Conservation (phyloP, 1,140 invertebrate species). For the Drosophila dunni region DNA sequence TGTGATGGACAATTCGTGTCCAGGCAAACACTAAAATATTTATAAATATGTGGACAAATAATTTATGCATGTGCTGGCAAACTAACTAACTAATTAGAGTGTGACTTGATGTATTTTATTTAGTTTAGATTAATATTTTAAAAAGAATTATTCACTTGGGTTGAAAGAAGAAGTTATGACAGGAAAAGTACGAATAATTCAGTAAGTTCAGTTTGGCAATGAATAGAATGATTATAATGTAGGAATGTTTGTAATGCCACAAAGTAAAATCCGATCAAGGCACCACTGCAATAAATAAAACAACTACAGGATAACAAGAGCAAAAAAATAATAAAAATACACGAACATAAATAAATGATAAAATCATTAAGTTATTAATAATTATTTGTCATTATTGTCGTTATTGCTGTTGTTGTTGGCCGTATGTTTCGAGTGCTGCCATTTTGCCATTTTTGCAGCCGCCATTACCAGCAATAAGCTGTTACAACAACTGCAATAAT, state of each 20-base stretch:
- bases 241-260: constrained; percentile 63
- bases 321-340: constrained; percentile 51
- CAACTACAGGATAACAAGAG: neutral
- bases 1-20: constrained; percentile 1
- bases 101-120: too few species aligned
- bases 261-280: constrained; percentile 2
- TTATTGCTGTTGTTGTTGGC: neutral
- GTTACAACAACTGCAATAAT: constrained; percentile 9
- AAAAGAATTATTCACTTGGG: too few species aligned
- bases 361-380: constrained; percentile 81
- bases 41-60: too few species aligned
- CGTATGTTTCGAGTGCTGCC: neutral
- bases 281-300: constrained; percentile 21
- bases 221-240: neutral
- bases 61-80: too few species aligned
- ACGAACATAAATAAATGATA: constrained; percentile 73
- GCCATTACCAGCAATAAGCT: constrained; percentile 12
- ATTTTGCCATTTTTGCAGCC: constrained; percentile 30
- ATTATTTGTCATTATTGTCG: constrained; percentile 66
- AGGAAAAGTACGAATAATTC: too few species aligned
- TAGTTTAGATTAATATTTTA: too few species aligned
- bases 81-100: too few species aligned
- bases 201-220: too few species aligned
- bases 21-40: too few species aligned
- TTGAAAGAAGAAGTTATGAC: too few species aligned